phyloP scores from a whole-genome alignment of 2,888 invertebrate species.

The Fragum whitleyi region DNA sequence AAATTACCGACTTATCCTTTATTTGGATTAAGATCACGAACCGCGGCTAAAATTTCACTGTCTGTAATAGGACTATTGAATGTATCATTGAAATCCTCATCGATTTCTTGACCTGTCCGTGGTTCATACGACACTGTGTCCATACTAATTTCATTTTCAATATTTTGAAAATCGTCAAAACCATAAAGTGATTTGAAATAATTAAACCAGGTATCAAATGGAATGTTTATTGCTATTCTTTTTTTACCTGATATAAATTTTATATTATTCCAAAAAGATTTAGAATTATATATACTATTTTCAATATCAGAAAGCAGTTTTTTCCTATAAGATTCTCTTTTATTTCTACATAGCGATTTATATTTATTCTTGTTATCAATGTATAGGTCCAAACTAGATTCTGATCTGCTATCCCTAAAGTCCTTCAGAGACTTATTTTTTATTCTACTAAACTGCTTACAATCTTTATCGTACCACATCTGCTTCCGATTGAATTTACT shows the following conservation, averaged over 20 bases:
- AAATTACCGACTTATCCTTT: not conserved
- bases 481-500: not conserved
- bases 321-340: not conserved
- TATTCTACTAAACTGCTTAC: not conserved
- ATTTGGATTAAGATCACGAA: not conserved
- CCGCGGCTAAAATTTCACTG: not conserved
- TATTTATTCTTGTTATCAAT: slow-evolving; percentile 3
- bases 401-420: not conserved
- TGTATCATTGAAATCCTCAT: not conserved
- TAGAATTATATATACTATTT: slow-evolving; percentile 9
- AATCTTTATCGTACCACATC: slow-evolving; percentile 9
- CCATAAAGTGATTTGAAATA: slow-evolving; percentile 7
- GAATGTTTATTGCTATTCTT: not conserved
- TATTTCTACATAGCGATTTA: not conserved
- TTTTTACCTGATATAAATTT: not conserved
- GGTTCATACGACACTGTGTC: not conserved
- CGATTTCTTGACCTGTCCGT: not conserved
- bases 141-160: not conserved
- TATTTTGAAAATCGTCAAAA: too few relatives aligned
- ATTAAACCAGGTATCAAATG: slow-evolving; percentile 9
- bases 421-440: slow-evolving; percentile 10
- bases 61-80: slow-evolving; percentile 12
- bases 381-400: not conserved
- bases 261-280: slow-evolving; percentile 12
- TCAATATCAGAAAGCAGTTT: not conserved